A percentile compares a stretch with the other conserved stretches of the same genome.
Conservation (phyloP, 2,797 vertebrate species). For the Valencia hispanica region DNA sequence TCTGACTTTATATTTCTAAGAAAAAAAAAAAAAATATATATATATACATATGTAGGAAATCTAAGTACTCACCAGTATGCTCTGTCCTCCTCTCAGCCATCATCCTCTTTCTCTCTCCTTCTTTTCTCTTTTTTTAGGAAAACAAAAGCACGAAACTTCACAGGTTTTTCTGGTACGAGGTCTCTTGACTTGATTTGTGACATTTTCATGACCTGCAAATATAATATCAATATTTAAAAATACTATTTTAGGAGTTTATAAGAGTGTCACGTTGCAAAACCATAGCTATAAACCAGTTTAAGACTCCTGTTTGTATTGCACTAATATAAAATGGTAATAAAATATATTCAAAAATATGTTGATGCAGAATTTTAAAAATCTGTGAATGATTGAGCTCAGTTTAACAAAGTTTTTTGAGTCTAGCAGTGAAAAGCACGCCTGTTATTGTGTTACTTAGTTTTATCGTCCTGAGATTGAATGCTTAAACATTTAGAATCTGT, state of each 20-base stretch:
- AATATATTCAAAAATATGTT: background rate
- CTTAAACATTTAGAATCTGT: background rate
- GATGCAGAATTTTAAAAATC: background rate
- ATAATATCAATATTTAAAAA: constrained; percentile 13
- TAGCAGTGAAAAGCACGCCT: background rate
- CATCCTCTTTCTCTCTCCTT: constrained; percentile 56
- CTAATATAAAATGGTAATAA: background rate
- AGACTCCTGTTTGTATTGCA: background rate
- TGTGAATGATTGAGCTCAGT: background rate
- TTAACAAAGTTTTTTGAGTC: background rate
- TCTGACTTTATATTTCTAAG: no score
- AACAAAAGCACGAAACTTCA: constrained; percentile 79
- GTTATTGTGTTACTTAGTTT: background rate
- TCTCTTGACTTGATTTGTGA: constrained; percentile 70
- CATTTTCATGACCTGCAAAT: constrained; percentile 69
- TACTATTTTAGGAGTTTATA: background rate
- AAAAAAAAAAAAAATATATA: no score
- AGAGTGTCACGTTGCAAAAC: background rate
- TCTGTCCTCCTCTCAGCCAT: constrained; percentile 78
- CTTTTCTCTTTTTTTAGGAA: constrained; percentile 45
- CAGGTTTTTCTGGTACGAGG: constrained; percentile 93
- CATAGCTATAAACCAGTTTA: background rate
- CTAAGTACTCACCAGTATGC: constrained; percentile 86
- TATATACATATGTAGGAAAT: no score
- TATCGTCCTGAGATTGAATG: background rate